phyloP scores from a whole-genome alignment of 2,888 invertebrate genomes.

The Entomobrya multifasciata region DNA sequence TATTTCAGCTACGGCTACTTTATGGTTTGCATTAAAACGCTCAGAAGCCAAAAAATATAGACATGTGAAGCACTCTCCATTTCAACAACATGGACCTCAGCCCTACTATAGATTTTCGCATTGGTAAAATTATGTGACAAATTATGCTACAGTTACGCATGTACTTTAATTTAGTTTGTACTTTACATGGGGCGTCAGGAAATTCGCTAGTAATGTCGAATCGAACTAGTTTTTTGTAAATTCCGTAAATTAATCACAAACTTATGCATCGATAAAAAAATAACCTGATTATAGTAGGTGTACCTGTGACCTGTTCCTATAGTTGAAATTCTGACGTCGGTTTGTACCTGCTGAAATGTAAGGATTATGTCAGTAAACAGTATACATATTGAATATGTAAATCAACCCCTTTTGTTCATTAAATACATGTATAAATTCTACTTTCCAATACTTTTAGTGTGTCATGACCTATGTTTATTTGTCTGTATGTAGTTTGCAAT shows the following conservation, averaged over 20 bases:
- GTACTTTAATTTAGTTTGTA: not conserved
- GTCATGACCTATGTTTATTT: no score
- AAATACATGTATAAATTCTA: no score
- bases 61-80: slow-evolving; percentile 74
- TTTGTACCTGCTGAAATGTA: not conserved
- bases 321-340: not conserved
- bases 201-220: no score
- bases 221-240: no score
- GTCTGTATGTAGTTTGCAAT: no score
- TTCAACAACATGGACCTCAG: slow-evolving; percentile 76
- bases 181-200: not conserved
- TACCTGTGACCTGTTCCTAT: slow-evolving; percentile 47
- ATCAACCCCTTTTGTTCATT: slow-evolving; percentile 27
- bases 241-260: no score
- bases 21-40: slow-evolving; percentile 79
- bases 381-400: no score
- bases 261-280: no score
- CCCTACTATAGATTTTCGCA: slow-evolving; percentile 79
- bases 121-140: slow-evolving; percentile 72
- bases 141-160: not conserved
- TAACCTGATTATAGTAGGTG: not conserved
- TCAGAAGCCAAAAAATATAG: slow-evolving; percentile 78
- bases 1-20: slow-evolving; percentile 78
- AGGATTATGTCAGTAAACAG: not conserved
- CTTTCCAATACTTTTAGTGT: no score